These are phyloP conservation scores for Bombus consobrinus DNA, from an alignment of 1,140 invertebrate species.

Conservation along the genomic window DNA sequence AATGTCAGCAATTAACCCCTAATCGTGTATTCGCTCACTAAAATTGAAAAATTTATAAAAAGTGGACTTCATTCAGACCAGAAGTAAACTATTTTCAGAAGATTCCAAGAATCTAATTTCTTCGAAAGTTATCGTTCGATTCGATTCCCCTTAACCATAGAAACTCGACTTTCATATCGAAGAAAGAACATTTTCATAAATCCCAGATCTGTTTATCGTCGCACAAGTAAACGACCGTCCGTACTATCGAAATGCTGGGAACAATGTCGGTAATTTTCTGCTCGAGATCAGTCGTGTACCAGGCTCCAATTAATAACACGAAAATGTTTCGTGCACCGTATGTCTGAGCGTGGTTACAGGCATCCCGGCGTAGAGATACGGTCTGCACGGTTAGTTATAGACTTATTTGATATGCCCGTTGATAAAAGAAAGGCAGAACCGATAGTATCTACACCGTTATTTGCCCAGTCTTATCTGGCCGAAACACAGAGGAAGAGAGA, in stretches of 20 bases:
- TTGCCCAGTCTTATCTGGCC: conserved; percentile 64
- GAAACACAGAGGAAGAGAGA: conserved; percentile 32
- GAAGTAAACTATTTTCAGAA: too few species aligned
- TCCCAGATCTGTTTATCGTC: too few species aligned
- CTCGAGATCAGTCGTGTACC: conserved; percentile 9
- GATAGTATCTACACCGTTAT: conserved; percentile 70
- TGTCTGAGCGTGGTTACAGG: conserved; percentile 12
- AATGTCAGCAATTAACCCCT: too few species aligned
- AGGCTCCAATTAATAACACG: conserved; percentile 53
- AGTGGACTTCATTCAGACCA: too few species aligned
- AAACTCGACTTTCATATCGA: background rate
- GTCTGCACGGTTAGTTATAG: conserved; percentile 61
- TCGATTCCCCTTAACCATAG: background rate
- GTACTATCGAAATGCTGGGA: background rate
- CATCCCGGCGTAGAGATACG: conserved; percentile 35
- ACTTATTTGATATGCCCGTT: conserved; percentile 69
- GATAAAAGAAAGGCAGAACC: conserved; percentile 64
- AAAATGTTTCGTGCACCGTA: conserved; percentile 59
- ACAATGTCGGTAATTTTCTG: conserved; percentile 21
- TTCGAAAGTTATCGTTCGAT: background rate
- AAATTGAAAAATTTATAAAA: too few species aligned
- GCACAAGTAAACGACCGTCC: background rate
- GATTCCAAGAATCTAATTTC: too few species aligned
- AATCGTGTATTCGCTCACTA: too few species aligned
- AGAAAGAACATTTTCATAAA: background rate